phyloP scores from a whole-genome alignment of 2,888 invertebrate genomes.

The Orthosia cruda region DNA sequence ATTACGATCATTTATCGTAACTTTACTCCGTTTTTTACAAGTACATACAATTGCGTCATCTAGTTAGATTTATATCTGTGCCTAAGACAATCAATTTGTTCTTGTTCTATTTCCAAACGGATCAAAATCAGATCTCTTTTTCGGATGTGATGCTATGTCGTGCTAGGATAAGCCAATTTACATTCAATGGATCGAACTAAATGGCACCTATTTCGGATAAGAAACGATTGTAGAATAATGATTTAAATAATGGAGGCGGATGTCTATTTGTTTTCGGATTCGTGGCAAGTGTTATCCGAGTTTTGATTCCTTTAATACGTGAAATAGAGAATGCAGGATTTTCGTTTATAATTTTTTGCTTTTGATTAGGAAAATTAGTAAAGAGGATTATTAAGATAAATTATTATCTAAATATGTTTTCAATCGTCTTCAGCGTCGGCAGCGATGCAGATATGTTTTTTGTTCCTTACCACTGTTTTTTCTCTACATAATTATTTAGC shows the following conservation, averaged over 20 bases:
- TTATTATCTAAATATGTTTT: too few species aligned
- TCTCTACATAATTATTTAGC: too few species aligned
- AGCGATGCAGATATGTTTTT: too few species aligned
- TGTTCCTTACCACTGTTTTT: too few species aligned
- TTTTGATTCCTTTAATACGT: neutral
- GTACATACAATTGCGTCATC: too few species aligned
- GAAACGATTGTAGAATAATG: constrained; percentile 24
- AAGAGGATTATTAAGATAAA: too few species aligned
- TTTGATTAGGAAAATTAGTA: too few species aligned
- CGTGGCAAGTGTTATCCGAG: constrained; percentile 9
- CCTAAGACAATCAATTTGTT: neutral
- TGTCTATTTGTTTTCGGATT: constrained; percentile 4
- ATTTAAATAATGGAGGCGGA: neutral
- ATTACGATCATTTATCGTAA: too few species aligned
- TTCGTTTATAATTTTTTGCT: too few species aligned
- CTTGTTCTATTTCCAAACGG: neutral
- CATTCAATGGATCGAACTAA: constrained; percentile 35
- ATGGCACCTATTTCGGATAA: constrained; percentile 13
- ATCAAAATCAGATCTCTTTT: constrained; percentile 10
- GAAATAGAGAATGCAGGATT: neutral
- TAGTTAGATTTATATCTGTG: too few species aligned
- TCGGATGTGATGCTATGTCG: constrained; percentile 14
- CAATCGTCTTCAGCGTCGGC: too few species aligned
- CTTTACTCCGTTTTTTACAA: too few species aligned
- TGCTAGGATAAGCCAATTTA: constrained; percentile 7